A percentile compares a stretch with the other conserved stretches of the same genome.
Evolutionary conservation across 2,113 vertebrate species (phyloP).

Genomic region (Todiramphus chloris): DNA sequence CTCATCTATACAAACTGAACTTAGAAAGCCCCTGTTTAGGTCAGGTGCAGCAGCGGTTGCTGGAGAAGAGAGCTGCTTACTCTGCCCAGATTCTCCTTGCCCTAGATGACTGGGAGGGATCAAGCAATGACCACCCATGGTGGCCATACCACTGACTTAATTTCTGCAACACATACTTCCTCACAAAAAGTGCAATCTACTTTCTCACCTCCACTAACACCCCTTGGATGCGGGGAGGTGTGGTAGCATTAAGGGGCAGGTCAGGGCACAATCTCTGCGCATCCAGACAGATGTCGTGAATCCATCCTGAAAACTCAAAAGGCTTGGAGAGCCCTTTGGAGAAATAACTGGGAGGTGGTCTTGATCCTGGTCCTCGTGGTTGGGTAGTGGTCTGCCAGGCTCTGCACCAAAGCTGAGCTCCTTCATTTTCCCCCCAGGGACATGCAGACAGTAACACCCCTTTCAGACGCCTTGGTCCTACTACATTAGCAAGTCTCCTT

Average conservation of each 20-base stretch:
- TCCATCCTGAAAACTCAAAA: neutral
- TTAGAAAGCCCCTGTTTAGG: neutral
- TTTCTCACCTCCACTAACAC: neutral
- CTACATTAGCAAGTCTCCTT: neutral
- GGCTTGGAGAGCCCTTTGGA: neutral
- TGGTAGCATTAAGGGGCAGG: neutral
- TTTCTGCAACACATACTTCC: neutral
- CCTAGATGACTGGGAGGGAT: neutral
- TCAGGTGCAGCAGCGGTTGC: neutral
- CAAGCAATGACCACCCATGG: rapidly evolving
- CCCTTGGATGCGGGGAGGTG: neutral
- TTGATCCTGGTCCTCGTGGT: neutral
- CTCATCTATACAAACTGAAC: neutral
- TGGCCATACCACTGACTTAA: neutral
- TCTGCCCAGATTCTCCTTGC: neutral
- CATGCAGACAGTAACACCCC: neutral
- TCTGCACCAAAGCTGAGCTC: neutral
- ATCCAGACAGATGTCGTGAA: neutral
- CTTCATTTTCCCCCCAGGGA: neutral
- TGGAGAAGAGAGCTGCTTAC: neutral
- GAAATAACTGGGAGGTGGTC: neutral
- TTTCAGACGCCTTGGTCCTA: neutral
- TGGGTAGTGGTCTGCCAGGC: neutral
- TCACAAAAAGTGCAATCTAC: neutral
- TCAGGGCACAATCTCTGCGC: neutral